Percentiles rank a stretch among this genome's conserved stretches.
Conservation (phyloP, 2,888 invertebrate species). For the Limnephilus lunatus region DNA sequence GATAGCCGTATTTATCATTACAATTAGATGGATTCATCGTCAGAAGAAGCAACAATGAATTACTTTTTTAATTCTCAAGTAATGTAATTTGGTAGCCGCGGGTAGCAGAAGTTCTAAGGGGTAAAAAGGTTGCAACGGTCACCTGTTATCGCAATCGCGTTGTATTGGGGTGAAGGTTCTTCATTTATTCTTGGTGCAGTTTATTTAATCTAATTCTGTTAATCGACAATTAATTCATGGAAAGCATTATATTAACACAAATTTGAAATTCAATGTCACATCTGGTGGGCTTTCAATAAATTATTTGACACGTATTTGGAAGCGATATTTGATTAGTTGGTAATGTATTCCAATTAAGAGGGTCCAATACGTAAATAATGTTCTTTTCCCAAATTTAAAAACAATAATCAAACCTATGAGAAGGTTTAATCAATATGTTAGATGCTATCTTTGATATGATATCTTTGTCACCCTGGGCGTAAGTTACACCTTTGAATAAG, state of each 20-base stretch:
- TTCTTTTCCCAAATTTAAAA: not conserved
- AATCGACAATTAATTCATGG: not conserved
- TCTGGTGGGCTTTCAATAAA: not conserved
- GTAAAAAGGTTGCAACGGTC: constrained; percentile 11
- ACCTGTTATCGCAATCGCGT: constrained; percentile 8
- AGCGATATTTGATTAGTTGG: not conserved
- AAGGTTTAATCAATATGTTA: not conserved
- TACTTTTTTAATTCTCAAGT: not conserved
- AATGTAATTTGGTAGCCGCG: not conserved
- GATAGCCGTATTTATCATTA: not conserved
- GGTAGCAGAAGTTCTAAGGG: not conserved
- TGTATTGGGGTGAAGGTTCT: constrained; percentile 8
- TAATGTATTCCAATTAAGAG: not conserved
- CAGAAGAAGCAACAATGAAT: not conserved
- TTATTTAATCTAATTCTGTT: not conserved
- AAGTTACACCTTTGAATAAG: too few relatives aligned
- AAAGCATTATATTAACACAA: not conserved
- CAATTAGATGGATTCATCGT: not conserved
- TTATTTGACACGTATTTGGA: not conserved
- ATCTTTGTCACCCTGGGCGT: too few relatives aligned
- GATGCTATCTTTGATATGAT: not conserved
- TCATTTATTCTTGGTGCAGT: not conserved
- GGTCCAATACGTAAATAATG: not conserved
- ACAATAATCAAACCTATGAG: not conserved
- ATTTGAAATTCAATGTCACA: not conserved